Conservation (phyloP, 2,888 invertebrate species). For the Dicyrtoma fusca region DNA sequence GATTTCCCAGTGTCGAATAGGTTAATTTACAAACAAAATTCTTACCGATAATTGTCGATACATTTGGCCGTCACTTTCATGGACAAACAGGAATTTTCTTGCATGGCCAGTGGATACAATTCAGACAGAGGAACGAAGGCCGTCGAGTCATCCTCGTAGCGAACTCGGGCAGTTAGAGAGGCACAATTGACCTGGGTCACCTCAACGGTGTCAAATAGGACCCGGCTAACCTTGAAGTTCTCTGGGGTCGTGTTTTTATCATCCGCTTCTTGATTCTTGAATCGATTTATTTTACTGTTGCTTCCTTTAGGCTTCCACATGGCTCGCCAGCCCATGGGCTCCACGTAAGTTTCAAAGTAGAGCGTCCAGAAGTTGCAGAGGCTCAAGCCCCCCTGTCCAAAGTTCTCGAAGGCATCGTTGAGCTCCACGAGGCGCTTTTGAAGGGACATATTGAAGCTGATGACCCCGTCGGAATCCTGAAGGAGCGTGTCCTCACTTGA, state of each 20-base stretch:
- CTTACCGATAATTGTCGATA: constrained; percentile 31
- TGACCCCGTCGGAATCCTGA: constrained; percentile 27
- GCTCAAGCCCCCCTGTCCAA: constrained; percentile 22
- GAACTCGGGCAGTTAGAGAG: constrained; percentile 12
- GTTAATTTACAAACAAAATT: background rate
- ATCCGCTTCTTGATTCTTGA: too few relatives aligned
- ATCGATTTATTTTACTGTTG: background rate
- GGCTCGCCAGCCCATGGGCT: constrained; percentile 23
- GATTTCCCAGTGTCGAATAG: background rate
- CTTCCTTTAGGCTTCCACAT: constrained; percentile 15
- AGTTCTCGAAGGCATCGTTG: constrained; percentile 26
- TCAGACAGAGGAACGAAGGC: constrained; percentile 8
- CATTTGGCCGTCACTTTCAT: constrained; percentile 31
- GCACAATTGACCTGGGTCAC: constrained; percentile 28
- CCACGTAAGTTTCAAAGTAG: constrained; percentile 27
- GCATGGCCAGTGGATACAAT: constrained; percentile 26
- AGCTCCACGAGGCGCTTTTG: constrained; percentile 25
- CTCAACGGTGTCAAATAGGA: constrained; percentile 20
- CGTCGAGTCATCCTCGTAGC: background rate
- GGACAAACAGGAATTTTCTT: constrained; percentile 17
- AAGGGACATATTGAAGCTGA: constrained; percentile 23
- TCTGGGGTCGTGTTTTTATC: too few relatives aligned
- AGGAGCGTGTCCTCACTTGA: constrained; percentile 12
- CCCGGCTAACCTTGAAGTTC: too few relatives aligned
- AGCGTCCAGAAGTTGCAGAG: constrained; percentile 23